Evolutionary conservation across 2,113 vertebrate genomes (phyloP), one percentile per base, ranked within the genome.

Genomic region (Ranitomeya variabilis): DNA sequence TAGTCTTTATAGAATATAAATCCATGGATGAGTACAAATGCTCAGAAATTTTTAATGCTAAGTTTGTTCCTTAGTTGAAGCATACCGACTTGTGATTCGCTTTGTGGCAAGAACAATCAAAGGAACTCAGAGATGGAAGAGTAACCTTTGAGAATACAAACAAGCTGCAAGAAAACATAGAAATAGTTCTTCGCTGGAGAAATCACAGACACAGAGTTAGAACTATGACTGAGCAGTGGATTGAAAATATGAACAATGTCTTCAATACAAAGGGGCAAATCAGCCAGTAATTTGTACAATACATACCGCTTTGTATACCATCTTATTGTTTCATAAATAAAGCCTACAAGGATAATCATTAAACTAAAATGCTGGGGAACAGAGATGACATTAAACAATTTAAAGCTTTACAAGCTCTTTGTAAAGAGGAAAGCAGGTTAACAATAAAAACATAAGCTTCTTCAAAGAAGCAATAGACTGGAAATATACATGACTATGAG

Each of bases 81-180:
- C 59, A 83, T 67, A 85, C 55, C 55, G 83, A 54, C 54, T 85
- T 26, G 16, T 19, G 21, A 71, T 73, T 85, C 16, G n/a, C 59
- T 85, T 71, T 73, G 83, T 85, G 23, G 67, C 66, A 57, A 31
- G 83, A n/a, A 57, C 13, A 85, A 73, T 57, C 83, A 71, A 73
- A 73, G 64, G 7, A 51, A 67, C 19, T 57, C 51, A 57, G 66
- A n/a, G 66, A 71, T 73, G 73, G 45, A 85, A 85, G 23, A 73
- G n/a, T 57, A 85, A 71, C 64, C 67, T 85, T 57, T 85, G 83
- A 85, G 52, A 85, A 71, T 73, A 85, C 64, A 57, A 69, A 66
- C 81, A 83, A 23, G 79, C 57, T 60, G 55, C 23, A 60, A 57
- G 26, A 60, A 82, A 71, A 71, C 66, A 71, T 69, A 71, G 23